Evolutionary conservation across 2,113 vertebrate species (phyloP), one percentile per base, ranked within the genome.

Genomic region (Cynopterus brachyotis): DNA sequence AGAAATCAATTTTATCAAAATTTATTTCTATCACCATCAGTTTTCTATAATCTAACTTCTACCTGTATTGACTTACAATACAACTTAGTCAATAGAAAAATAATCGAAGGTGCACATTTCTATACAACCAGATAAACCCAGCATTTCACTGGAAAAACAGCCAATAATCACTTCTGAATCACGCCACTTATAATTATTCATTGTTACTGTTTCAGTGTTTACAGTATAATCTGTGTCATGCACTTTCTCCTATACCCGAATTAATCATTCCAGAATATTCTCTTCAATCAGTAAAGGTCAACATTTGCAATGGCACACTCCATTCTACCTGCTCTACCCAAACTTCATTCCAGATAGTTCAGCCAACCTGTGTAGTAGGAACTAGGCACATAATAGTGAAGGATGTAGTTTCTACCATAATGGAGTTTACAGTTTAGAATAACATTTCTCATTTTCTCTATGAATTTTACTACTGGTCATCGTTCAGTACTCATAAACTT

Each of bases 31-130:
- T 70, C 69, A n/a, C 9, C 45, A 70, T 91, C 35, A 85, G 35
- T 81, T 94, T 96, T 93, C 67, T 70, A 37, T 70, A 91, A 40
- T 13, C 22, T 88, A 83, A 95, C 17, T 88, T 89, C 64, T 90
- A n/a, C 11, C 12, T 42, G 16, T 64, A 50, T 70, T 45, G 30
- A 75, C 24, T 32, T 81, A 40, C 55, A 94, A 55, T 69, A 82
- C 26, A 45, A 28, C 26, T 95, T 57, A 26, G 26, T 95, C 59
- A 91, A 70, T 11, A 67, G 17, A 53, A 91, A 78, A 66, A 28
- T 35, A 97, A 95, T 76, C n/a, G 66, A 90, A 89, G 12, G 4
- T 7, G 2, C 30, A 17, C 16, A 87, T 75, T 90, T 40, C 55
- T 73, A 5, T 12, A 37, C 45, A 86, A 72, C 8, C 35, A 96